Base-by-base conservation (phyloP, 2,113 vertebrate species). In the Passer domesticus region DNA sequence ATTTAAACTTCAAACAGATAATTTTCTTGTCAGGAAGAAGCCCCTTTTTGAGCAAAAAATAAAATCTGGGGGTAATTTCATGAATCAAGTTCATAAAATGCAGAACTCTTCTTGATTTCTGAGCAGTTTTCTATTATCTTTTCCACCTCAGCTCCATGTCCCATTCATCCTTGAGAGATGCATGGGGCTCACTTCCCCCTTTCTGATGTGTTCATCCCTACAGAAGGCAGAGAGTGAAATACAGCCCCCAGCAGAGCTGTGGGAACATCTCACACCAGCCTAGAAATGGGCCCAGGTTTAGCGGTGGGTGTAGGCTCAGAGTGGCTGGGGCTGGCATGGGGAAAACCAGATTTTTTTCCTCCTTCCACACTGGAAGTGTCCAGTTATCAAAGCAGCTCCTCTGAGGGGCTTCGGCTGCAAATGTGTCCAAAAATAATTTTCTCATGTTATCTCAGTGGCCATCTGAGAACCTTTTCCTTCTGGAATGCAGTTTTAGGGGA, bases 11-110 rank as follows among this genome's bases (percentile, higher is more conserved):
- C 72, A 89, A 81, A 88, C n/a, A 76, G 67, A 73, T 60, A 49
- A 76, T 70, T 91, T 73, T 87, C 76, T 91, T 78, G 76, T 87
- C 60, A 95, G n/a, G 37, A 94, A 62, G n/a, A 18, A 88, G 44
- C 6, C 16, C 5, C 30, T 74, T 92, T 95, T 80, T 80, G 23
- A 81, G 75, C 20, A 20, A 81, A 89, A 90, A 93, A 64, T 56
- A 60, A 89, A 91, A 89, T 69, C 35, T 73, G 33, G 7, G 15
- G 15, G 15, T 50, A 83, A 83, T 89, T 87, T 92, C 95, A 56
- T 56, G 66, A 82, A 69, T 58, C 22, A 56, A 9, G 15, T 77
- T 89, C 53, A 19, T 64, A 70, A 74, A 56, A 83, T 13, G 35
- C 23, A 73, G 47, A 87, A 67, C 33, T 31, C 30, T 11, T 78